Evolutionary conservation across 2,888 invertebrate species (phyloP).

Genomic region (Therioaphis trifolii): DNA sequence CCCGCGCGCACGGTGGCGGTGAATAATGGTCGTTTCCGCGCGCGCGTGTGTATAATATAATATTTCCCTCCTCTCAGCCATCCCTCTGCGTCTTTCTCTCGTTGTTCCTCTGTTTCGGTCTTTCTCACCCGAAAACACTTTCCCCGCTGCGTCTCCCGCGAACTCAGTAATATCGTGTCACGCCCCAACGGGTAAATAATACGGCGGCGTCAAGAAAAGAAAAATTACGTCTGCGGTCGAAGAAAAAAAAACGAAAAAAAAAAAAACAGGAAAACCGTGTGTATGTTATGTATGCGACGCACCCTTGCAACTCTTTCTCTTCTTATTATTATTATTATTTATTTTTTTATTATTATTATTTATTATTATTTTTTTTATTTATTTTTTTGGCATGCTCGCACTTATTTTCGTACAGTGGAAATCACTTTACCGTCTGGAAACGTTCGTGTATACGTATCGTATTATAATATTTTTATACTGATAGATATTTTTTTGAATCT

Average conservation of each 20-base stretch:
- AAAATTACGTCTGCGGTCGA: constrained; percentile 34
- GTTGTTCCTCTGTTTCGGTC: not conserved
- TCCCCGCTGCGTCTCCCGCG: not conserved
- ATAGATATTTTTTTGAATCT: too few relatives aligned
- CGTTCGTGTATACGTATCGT: not conserved
- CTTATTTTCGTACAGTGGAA: constrained; percentile 41
- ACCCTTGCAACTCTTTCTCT: constrained; percentile 33
- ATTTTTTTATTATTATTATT: too few relatives aligned
- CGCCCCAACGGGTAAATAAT: constrained; percentile 52
- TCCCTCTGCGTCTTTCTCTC: not conserved
- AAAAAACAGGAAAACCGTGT: not conserved
- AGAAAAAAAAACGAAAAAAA: not conserved
- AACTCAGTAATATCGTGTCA: constrained; percentile 24
- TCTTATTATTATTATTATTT: too few relatives aligned
- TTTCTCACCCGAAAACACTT: not conserved
- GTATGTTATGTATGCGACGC: not conserved
- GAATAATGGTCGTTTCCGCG: constrained; percentile 54
- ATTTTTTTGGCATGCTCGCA: constrained; percentile 33
- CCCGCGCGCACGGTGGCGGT: not conserved
- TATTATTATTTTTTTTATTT: too few relatives aligned
- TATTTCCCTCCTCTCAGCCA: not conserved
- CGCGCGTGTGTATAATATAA: not conserved
- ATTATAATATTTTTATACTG: not conserved
- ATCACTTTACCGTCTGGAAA: constrained; percentile 47
- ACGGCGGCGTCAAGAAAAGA: constrained; percentile 13